A percentile compares a stretch with the other conserved stretches of the same genome.
Conservation (phyloP, 2,797 vertebrate species). For the Paramormyrops hopkinsi region DNA sequence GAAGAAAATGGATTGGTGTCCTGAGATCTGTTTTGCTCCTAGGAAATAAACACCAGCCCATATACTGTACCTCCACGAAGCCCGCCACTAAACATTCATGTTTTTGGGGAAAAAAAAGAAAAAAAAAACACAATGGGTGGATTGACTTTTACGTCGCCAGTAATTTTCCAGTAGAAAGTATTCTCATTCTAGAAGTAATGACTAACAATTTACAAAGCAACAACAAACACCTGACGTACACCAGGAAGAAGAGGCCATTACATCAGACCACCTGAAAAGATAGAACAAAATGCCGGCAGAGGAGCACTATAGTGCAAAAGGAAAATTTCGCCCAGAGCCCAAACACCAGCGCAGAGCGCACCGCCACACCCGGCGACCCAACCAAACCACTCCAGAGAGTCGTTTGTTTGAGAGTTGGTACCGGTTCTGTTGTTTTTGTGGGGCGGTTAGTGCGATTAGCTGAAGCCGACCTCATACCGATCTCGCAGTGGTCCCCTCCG, state of each 20-base stretch:
- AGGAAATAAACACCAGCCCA: background rate
- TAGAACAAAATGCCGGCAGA: background rate
- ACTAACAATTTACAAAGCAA: slow-evolving; percentile 14
- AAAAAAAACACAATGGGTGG: background rate
- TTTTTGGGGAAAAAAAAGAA: background rate
- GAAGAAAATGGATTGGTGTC: background rate
- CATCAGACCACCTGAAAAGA: background rate
- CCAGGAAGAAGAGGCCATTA: background rate
- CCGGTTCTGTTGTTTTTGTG: slow-evolving; percentile 43
- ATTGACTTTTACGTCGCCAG: background rate
- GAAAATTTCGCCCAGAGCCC: background rate
- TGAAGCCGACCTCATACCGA: slow-evolving; percentile 89
- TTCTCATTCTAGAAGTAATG: slow-evolving; percentile 33
- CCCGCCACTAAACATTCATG: background rate
- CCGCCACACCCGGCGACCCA: background rate
- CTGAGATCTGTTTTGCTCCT: slow-evolving; percentile 4
- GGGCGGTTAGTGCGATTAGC: slow-evolving; percentile 80
- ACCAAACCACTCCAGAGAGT: background rate
- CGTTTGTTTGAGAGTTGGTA: slow-evolving; percentile 16
- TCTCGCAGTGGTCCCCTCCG: slow-evolving; percentile 90
- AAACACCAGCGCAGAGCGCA: background rate
- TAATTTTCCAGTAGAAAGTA: slow-evolving; percentile 25
- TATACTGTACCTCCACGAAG: background rate
- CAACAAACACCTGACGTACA: slow-evolving; percentile 2
- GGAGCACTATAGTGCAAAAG: background rate